Evolutionary conservation across 64 coral and sea anemone genomes (phyloP).

Genomic region (Dendronephthya gigantea): DNA sequence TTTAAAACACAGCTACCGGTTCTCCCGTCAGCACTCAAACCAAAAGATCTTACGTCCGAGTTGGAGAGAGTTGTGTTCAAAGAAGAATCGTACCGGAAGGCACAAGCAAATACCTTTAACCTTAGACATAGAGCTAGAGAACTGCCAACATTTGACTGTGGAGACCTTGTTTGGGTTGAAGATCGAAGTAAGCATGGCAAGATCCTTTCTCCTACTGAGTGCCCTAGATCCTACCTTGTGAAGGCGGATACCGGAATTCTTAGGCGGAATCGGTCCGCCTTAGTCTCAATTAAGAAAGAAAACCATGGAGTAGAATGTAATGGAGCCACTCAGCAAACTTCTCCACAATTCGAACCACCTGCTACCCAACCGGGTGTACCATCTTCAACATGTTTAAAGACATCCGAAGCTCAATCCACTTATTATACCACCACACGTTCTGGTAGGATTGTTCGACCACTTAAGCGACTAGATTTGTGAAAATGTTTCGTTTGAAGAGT

Average conservation of each 20-base stretch:
- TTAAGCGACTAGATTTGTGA: too few species aligned
- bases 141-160: constrained; percentile 1
- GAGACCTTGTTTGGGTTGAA: constrained; percentile 36
- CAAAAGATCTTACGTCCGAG: constrained; percentile 7
- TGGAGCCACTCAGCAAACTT: too few species aligned
- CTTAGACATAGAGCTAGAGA: constrained; percentile 25
- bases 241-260: constrained; percentile 3
- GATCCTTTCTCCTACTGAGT: background rate
- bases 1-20: background rate
- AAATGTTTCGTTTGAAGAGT: too few species aligned
- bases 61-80: constrained; percentile 18
- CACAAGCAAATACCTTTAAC: constrained; percentile 12
- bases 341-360: too few species aligned
- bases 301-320: too few species aligned
- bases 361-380: too few species aligned
- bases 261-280: background rate
- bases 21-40: constrained; percentile 6
- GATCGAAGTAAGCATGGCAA: constrained; percentile 23
- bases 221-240: constrained; percentile 27
- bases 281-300: background rate
- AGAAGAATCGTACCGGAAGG: constrained; percentile 14
- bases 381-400: too few species aligned
- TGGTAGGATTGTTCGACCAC: too few species aligned
- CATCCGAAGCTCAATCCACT: too few species aligned
- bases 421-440: too few species aligned